Percentiles rank a stretch among this genome's conserved stretches.
These are phyloP conservation scores for Conistra vaccinii DNA, from an alignment of 2,888 invertebrate genomes.

Conservation along the genomic window DNA sequence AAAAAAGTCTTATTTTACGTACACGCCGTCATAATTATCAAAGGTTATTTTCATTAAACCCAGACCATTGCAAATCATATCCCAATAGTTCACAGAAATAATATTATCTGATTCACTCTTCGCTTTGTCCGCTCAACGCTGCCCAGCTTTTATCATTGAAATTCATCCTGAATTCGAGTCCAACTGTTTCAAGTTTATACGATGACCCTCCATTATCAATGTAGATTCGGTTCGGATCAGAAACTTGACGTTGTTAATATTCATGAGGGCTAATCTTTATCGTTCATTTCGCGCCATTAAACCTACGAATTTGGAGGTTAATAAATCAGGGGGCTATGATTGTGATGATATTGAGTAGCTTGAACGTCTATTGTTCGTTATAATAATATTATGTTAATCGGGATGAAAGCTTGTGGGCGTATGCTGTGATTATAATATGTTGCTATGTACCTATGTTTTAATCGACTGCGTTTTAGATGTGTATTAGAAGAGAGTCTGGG, in stretches of 20 bases:
- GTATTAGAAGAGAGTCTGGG: not conserved
- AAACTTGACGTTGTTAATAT: conserved; percentile 75
- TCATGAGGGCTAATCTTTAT: conserved; percentile 78
- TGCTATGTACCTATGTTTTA: not conserved
- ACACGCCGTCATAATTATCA: not conserved
- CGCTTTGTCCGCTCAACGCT: conserved; percentile 8
- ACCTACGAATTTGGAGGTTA: conserved; percentile 73
- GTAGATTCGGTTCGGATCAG: conserved; percentile 70
- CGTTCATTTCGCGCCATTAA: conserved; percentile 82
- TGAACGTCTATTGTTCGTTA: conserved; percentile 58
- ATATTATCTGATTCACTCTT: conserved; percentile 25
- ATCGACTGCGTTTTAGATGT: not conserved
- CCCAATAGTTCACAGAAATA: conserved; percentile 30
- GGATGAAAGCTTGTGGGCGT: conserved; percentile 33
- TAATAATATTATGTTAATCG: conserved; percentile 45
- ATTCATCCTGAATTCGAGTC: conserved; percentile 48
- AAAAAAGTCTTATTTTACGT: too few species aligned
- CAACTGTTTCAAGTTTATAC: conserved; percentile 61
- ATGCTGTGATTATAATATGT: not conserved
- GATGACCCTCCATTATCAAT: conserved; percentile 71
- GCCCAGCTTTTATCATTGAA: conserved; percentile 46
- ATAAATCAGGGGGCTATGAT: conserved; percentile 77
- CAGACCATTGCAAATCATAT: conserved; percentile 20
- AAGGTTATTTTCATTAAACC: not conserved
- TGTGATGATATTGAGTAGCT: conserved; percentile 64